Evolutionary conservation across 1,140 invertebrate genomes (phyloP).

Genomic region (Habropoda laboriosa): DNA sequence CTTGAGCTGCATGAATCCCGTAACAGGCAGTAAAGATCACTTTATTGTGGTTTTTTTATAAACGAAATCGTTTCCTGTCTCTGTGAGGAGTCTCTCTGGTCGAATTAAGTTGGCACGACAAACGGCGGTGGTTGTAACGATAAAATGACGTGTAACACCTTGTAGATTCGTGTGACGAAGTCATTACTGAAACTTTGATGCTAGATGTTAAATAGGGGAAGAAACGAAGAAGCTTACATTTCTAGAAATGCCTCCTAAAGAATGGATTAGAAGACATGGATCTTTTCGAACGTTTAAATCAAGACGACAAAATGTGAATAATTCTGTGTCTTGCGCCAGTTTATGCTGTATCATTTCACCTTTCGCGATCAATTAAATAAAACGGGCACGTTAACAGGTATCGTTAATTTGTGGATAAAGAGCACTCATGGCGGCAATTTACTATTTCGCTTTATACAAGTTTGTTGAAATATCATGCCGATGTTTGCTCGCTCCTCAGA

Average conservation of each 20-base stretch:
- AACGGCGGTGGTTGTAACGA: neutral
- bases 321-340: accelerated
- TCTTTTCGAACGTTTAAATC: too few relatives aligned
- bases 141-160: too few relatives aligned
- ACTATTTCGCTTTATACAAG: neutral
- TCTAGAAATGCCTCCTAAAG: too few relatives aligned
- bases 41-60: neutral
- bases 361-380: neutral
- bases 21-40: neutral
- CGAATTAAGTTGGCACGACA: too few relatives aligned
- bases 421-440: neutral
- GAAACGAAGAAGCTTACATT: too few relatives aligned
- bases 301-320: too few relatives aligned
- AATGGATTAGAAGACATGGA: too few relatives aligned
- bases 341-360: neutral
- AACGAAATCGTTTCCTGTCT: neutral
- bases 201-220: too few relatives aligned
- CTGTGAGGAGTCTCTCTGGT: neutral
- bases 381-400: too few relatives aligned
- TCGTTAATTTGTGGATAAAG: neutral
- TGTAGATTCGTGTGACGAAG: too few relatives aligned
- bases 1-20: neutral
- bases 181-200: too few relatives aligned
- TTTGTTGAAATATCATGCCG: neutral
- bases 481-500: neutral